Base-by-base conservation (phyloP, 2,888 invertebrate species). In the Lymantria monacha region DNA sequence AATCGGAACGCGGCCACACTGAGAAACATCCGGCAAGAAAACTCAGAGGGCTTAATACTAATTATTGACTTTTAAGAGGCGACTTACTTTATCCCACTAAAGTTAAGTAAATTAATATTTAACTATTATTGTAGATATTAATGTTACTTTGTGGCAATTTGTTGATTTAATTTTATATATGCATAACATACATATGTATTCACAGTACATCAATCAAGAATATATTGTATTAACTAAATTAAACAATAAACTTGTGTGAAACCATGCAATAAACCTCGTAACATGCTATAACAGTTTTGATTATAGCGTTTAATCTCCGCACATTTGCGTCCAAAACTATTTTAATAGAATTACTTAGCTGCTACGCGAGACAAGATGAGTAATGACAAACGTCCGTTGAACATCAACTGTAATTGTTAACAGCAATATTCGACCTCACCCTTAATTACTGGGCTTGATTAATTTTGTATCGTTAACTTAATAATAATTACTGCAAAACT, bases 361-460 rank as follows among this genome's bases (percentile, higher is more conserved):
- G 55, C 65, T 60, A 63, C 59, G 64, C 61, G 56, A 61, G 67
- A 67, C 72, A 66, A 64, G 70, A 76, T 83, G 82, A 82, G 68
- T 81, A 78, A 85, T 83, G 75, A 66, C 72, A 53, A 55, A 59
- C 65, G 63, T 62, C 72, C 61, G 68, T 53, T 53, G 55, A 79
- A 70, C 74, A 85, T 85, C 84, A 72, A 63, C 70, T 67, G 70
- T 83, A 84, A 85, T 85, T 82, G 81, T 83, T 85, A 76, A 80
- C 72, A 75, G 67, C 73, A 71, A 73, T 69, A 69, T 73, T 74
- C 73, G 72, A 73, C 73, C 74, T 68, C 61, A 63, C 67, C 63
- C 59, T 60, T 70, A 74, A 77, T 75, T 70, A 66, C 59, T 57
- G 51, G 57, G 60, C 66, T 61, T 63, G 65, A 76, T 73, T 74